Conservation (phyloP, 1,140 invertebrate species). For the Odontomachus brunneus region DNA sequence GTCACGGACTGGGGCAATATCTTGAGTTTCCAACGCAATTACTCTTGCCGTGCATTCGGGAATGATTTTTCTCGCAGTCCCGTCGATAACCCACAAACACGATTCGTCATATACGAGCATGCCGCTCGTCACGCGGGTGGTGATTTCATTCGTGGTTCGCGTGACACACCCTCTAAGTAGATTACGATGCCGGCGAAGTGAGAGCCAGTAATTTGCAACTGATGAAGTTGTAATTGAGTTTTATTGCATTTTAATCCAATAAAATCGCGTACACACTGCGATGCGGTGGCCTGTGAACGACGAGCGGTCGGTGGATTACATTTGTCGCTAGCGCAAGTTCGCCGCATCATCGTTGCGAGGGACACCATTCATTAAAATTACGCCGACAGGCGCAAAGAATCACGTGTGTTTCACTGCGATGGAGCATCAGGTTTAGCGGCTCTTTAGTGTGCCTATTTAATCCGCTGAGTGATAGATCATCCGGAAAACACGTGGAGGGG, state of each 20-base stretch:
- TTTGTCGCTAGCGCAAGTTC: constrained; percentile 42
- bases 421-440: background rate
- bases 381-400: constrained; percentile 75
- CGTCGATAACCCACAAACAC: constrained; percentile 37
- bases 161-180: constrained; percentile 59
- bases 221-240: constrained; percentile 81
- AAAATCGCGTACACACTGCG: constrained; percentile 62
- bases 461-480: background rate
- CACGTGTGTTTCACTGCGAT: constrained; percentile 41
- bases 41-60: background rate
- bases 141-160: constrained; percentile 57
- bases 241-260: constrained; percentile 82
- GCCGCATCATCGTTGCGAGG: constrained; percentile 57
- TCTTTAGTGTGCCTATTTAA: constrained; percentile 10
- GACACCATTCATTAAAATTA: constrained; percentile 81
- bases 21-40: background rate
- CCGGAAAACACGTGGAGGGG: background rate
- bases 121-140: constrained; percentile 36
- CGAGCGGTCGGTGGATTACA: constrained; percentile 35
- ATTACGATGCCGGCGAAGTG: constrained; percentile 63
- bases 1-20: background rate
- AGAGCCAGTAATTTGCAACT: constrained; percentile 70
- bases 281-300: constrained; percentile 50
- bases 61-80: constrained; percentile 9
- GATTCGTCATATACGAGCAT: constrained; percentile 31